These are phyloP conservation scores for Mormyrops boulengeri DNA, from an alignment of 2,797 vertebrate genomes.

Conservation along the genomic window DNA sequence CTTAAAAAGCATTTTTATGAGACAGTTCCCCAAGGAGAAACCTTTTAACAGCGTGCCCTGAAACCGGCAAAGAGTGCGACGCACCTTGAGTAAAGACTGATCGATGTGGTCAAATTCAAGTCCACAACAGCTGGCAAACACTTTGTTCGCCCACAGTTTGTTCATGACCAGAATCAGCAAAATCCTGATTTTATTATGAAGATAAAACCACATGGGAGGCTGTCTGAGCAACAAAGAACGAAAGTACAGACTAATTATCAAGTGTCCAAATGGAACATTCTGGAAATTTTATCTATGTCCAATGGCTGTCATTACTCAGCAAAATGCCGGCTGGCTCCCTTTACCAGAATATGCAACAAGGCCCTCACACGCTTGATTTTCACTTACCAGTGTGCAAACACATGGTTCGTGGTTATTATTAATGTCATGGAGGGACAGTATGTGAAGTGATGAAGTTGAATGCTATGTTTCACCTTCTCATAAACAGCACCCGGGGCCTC, in stretches of 20 bases:
- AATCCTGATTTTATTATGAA: background rate
- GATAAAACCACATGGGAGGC: background rate
- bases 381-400: background rate
- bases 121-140: background rate
- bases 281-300: background rate
- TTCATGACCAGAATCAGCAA: background rate
- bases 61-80: too few species aligned
- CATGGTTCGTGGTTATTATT: background rate
- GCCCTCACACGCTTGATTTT: background rate
- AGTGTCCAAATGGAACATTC: background rate
- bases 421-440: background rate
- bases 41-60: too few species aligned
- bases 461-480: conserved; percentile 7
- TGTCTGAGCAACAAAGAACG: background rate
- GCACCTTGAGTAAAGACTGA: background rate
- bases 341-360: background rate
- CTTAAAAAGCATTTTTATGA: background rate
- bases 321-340: background rate
- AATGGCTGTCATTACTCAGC: background rate
- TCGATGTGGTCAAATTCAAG: background rate
- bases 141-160: background rate
- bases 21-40: background rate
- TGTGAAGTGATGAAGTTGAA: background rate
- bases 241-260: background rate
- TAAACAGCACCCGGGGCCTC: conserved; percentile 10